phyloP scores from a whole-genome alignment of 2,797 vertebrate genomes.

The Telmatherina bonti region DNA sequence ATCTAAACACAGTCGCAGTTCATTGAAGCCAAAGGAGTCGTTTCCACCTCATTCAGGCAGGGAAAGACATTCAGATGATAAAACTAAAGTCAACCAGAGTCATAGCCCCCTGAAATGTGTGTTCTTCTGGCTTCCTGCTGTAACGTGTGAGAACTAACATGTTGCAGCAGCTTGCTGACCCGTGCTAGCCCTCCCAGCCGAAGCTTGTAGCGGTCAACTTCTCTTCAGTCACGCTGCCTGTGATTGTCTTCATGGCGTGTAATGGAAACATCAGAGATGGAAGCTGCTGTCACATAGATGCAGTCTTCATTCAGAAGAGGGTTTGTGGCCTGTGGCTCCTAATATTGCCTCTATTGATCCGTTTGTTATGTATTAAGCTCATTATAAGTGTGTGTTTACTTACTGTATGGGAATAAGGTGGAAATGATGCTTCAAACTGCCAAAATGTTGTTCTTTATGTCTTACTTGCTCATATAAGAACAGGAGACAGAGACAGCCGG shows the following conservation, averaged over 20 bases:
- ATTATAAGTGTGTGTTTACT: slow-evolving; percentile 10
- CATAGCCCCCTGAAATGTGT: too few species aligned
- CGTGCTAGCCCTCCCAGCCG: slow-evolving; percentile 4
- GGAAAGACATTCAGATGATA: too few species aligned
- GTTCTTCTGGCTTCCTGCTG: too few species aligned
- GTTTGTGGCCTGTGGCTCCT: background rate
- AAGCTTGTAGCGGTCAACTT: slow-evolving; percentile 38
- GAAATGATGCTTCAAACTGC: too few species aligned
- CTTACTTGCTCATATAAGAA: too few species aligned
- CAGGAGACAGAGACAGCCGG: background rate
- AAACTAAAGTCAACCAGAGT: too few species aligned
- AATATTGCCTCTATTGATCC: slow-evolving; percentile 17
- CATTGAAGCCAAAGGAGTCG: too few species aligned
- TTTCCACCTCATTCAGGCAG: too few species aligned
- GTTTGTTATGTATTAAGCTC: background rate
- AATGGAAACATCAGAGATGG: slow-evolving; percentile 59
- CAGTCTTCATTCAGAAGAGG: slow-evolving; percentile 2
- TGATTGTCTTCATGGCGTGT: slow-evolving; percentile 37
- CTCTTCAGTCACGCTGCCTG: slow-evolving; percentile 35
- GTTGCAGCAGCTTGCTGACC: slow-evolving; percentile 35
- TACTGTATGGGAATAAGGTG: background rate
- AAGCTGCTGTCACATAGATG: slow-evolving; percentile 48
- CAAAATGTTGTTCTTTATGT: too few species aligned
- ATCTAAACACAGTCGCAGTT: too few species aligned
- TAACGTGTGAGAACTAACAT: background rate